Evolutionary conservation across 1,140 invertebrate genomes (phyloP).

Genomic region (Cherax destructor): DNA sequence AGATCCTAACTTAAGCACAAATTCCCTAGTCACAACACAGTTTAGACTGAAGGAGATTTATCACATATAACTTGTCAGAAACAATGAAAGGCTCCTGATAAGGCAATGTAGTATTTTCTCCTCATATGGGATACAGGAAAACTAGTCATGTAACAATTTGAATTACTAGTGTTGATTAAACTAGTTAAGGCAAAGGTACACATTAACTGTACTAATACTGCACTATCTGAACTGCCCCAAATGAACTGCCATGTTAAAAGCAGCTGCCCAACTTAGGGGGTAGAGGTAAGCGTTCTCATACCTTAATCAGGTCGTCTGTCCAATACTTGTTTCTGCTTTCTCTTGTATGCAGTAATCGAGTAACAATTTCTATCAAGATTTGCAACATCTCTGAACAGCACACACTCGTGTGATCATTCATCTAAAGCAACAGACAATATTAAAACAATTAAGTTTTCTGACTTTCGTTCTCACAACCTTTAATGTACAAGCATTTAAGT

Average conservation of each 20-base stretch:
- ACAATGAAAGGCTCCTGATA: slow-evolving; percentile 62
- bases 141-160: slow-evolving; percentile 22
- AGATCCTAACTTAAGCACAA: not conserved
- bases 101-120: slow-evolving; percentile 58
- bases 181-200: slow-evolving; percentile 67
- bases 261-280: slow-evolving; percentile 37
- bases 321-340: not conserved
- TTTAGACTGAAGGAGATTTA: slow-evolving; percentile 43
- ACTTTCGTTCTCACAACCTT: slow-evolving; percentile 61
- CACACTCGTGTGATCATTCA: slow-evolving; percentile 16
- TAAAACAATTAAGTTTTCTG: slow-evolving; percentile 29
- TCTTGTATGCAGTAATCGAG: not conserved
- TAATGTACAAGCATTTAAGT: slow-evolving; percentile 37
- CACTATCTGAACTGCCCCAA: slow-evolving; percentile 52
- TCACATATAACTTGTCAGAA: slow-evolving; percentile 65
- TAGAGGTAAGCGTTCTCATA: too few species aligned
- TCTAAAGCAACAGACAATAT: slow-evolving; percentile 2
- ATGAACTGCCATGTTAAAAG: slow-evolving; percentile 35
- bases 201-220: slow-evolving; percentile 65
- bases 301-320: not conserved
- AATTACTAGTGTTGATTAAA: slow-evolving; percentile 49
- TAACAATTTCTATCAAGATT: not conserved
- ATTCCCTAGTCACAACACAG: not conserved
- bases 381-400: not conserved
- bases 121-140: slow-evolving; percentile 24